Evolutionary conservation across 2,797 vertebrate species (phyloP).

Genomic region (Eurystomus glaucurus): DNA sequence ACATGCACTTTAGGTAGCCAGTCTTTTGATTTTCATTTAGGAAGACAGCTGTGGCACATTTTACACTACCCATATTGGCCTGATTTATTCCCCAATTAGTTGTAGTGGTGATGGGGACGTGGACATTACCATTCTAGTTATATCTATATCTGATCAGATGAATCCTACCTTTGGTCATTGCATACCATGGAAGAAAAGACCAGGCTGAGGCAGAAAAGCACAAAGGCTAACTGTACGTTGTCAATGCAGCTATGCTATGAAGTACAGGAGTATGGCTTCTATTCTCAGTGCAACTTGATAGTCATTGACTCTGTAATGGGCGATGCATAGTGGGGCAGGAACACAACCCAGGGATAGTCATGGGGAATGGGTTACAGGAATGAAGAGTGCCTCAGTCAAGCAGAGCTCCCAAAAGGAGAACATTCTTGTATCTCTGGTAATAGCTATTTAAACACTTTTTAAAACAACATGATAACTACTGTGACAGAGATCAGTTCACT

Average conservation of each 20-base stretch:
- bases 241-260: neutral
- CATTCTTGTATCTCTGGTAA: neutral
- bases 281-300: neutral
- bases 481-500: neutral
- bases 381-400: neutral
- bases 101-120: too few species aligned
- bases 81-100: too few species aligned
- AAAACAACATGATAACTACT: neutral
- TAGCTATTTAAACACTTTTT: neutral
- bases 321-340: fast-evolving
- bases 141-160: too few species aligned
- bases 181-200: fast-evolving
- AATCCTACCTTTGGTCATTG: neutral
- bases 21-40: too few species aligned
- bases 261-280: neutral
- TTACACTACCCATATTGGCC: too few species aligned
- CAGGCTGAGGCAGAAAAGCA: neutral
- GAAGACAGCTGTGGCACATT: too few species aligned
- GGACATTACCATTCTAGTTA: too few species aligned
- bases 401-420: neutral
- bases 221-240: neutral
- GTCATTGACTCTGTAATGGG: neutral
- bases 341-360: neutral
- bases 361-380: neutral
- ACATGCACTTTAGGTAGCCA: too few species aligned